Conservation (phyloP, 2,797 vertebrate genomes). For the Aldrovandia affinis region DNA sequence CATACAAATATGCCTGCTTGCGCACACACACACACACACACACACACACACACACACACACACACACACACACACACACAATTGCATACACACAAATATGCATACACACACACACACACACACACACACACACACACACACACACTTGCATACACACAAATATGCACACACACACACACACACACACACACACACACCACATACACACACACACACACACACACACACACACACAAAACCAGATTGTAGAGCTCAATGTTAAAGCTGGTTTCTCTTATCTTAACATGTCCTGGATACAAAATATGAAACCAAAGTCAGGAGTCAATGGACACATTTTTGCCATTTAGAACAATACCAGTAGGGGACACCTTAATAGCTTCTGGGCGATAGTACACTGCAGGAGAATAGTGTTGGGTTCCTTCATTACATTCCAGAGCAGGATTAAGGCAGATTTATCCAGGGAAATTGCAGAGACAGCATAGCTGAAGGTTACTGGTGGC, state of each 20-base stretch:
- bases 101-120: neutral
- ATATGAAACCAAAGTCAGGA: neutral
- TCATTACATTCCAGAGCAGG: neutral
- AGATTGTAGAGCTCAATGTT: neutral
- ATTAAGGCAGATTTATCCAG: slow-evolving; percentile 7
- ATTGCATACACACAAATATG: neutral
- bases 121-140: slow-evolving; percentile 28
- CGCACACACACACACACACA: neutral
- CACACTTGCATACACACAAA: slow-evolving; percentile 47
- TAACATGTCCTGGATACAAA: neutral
- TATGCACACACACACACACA: neutral
- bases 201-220: neutral
- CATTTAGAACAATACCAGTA: neutral
- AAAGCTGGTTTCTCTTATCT: neutral
- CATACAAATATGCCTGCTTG: neutral
- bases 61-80: neutral
- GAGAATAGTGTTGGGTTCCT: neutral
- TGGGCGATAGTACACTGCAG: neutral
- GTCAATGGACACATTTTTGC: neutral
- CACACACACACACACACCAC: neutral
- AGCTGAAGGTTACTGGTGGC: neutral
- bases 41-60: neutral
- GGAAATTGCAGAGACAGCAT: slow-evolving; percentile 1
- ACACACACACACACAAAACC: neutral
- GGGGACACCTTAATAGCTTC: neutral